Conservation (phyloP, 2,113 vertebrate species). For the Charadrius vociferus region DNA sequence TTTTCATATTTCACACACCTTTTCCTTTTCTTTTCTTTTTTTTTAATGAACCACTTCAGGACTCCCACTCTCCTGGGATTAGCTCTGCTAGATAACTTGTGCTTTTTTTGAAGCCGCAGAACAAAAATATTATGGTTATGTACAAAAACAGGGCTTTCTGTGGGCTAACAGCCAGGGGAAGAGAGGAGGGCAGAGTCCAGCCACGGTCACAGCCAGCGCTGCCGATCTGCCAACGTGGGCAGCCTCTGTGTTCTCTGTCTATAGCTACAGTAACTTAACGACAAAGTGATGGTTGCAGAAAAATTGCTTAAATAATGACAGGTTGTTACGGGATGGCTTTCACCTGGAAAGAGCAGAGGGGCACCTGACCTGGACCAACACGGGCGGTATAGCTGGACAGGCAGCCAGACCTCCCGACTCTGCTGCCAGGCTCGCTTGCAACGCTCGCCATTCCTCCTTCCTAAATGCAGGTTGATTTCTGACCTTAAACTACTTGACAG, state of each 20-base stretch:
- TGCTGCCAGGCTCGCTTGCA: background rate
- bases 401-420: background rate
- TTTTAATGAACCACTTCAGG: background rate
- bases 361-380: rapidly evolving
- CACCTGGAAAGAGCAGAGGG: background rate
- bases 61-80: background rate
- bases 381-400: rapidly evolving
- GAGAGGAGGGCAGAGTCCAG: background rate
- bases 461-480: background rate
- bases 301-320: background rate
- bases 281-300: background rate
- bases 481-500: background rate
- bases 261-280: background rate
- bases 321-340: rapidly evolving
- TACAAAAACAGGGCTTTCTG: background rate
- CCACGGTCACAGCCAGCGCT: rapidly evolving
- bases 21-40: background rate
- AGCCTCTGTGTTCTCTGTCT: background rate
- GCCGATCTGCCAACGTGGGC: rapidly evolving
- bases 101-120: background rate
- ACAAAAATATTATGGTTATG: background rate
- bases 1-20: background rate
- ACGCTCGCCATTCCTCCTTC: rapidly evolving
- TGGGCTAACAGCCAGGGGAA: rapidly evolving
- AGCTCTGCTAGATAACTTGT: background rate